Evolutionary conservation across 2,797 vertebrate species (phyloP).

Genomic region (Leucoraja ocellata): DNA sequence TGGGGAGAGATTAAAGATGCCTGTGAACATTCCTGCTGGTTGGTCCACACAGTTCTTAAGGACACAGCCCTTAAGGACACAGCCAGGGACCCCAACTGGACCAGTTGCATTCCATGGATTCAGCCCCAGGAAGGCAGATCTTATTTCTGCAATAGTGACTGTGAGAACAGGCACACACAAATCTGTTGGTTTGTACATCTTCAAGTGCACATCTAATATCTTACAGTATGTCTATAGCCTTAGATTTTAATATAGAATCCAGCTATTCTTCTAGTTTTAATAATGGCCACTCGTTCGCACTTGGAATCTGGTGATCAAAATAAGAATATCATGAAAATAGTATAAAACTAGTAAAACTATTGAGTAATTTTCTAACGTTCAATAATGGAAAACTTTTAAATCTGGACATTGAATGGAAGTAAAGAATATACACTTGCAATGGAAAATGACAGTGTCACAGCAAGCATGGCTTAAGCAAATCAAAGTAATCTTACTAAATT

Average conservation of each 20-base stretch:
- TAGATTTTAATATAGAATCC: not conserved
- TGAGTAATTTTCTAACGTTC: not conserved
- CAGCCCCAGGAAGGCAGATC: too few relatives aligned
- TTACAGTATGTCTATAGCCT: too few relatives aligned
- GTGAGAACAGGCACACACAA: too few relatives aligned
- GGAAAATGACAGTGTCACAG: not conserved
- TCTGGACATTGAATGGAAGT: not conserved
- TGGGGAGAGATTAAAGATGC: too few relatives aligned
- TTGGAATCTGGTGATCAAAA: not conserved
- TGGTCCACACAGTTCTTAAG: too few relatives aligned
- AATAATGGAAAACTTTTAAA: not conserved
- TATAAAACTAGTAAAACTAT: not conserved
- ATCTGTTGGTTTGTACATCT: too few relatives aligned
- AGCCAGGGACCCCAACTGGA: too few relatives aligned
- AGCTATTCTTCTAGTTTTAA: not conserved
- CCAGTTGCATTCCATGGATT: too few relatives aligned
- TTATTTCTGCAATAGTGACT: too few relatives aligned
- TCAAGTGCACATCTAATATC: too few relatives aligned
- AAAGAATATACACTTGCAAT: not conserved
- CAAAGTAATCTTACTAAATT: slow-evolving; percentile 16
- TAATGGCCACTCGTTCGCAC: not conserved
- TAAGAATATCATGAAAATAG: not conserved
- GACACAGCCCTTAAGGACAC: too few relatives aligned
- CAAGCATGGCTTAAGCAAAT: not conserved
- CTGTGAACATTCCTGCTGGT: too few relatives aligned